Conservation (phyloP, 2,113 vertebrate species). For the Hydrochoerus hydrochaeris region DNA sequence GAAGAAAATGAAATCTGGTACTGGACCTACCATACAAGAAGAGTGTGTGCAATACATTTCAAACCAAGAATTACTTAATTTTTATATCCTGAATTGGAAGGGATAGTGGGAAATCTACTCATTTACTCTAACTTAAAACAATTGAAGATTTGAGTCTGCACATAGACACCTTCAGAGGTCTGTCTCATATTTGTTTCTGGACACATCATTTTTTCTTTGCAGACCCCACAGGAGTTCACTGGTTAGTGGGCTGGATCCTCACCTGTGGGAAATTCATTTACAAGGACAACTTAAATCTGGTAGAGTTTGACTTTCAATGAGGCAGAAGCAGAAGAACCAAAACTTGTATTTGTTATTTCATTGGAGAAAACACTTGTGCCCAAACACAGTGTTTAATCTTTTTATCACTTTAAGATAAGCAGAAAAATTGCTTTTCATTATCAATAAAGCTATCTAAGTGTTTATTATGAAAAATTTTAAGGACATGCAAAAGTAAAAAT, state of each 20-base stretch:
- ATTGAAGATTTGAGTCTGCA: slow-evolving; percentile 82
- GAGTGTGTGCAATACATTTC: slow-evolving; percentile 82
- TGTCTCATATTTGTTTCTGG: slow-evolving; percentile 87
- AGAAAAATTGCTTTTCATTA: background rate
- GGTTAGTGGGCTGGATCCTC: background rate
- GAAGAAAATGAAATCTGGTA: slow-evolving; percentile 87
- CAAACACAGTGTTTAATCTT: background rate
- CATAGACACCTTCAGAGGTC: slow-evolving; percentile 85
- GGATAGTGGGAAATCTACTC: slow-evolving; percentile 84
- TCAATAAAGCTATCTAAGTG: background rate
- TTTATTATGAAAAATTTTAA: background rate
- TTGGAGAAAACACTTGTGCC: background rate
- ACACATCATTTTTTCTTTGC: slow-evolving; percentile 91
- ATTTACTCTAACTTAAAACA: slow-evolving; percentile 85
- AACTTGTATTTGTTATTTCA: background rate
- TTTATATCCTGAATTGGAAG: slow-evolving; percentile 84
- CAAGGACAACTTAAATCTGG: background rate
- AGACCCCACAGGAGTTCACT: slow-evolving; percentile 54
- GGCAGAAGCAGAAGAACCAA: background rate
- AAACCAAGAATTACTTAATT: slow-evolving; percentile 86
- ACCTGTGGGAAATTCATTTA: background rate
- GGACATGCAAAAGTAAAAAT: background rate
- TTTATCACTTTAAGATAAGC: background rate
- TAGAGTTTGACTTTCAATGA: background rate
- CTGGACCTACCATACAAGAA: slow-evolving; percentile 89